A percentile compares a stretch with the other conserved stretches of the same genome.
phyloP scores from a whole-genome alignment of 1,140 invertebrate genomes.

The Caenorhabditis latens region DNA sequence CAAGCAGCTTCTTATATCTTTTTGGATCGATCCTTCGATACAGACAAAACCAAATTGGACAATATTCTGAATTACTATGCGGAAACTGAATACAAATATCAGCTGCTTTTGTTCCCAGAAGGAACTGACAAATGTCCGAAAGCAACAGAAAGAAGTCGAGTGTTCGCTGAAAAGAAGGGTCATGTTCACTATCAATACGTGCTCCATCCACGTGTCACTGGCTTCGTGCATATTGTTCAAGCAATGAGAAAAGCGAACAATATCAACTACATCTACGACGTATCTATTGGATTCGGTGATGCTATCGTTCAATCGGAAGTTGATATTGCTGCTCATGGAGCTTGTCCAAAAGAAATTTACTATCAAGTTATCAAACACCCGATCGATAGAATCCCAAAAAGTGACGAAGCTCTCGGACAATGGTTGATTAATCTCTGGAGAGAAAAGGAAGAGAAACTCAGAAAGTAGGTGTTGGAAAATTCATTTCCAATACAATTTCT shows the following conservation, averaged over 20 bases:
- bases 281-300: slow-evolving; percentile 84
- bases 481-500: neutral
- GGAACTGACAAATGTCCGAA: slow-evolving; percentile 87
- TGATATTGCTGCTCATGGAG: slow-evolving; percentile 80
- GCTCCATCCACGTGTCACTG: slow-evolving; percentile 88
- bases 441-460: slow-evolving; percentile 67
- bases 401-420: slow-evolving; percentile 61
- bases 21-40: slow-evolving; percentile 86
- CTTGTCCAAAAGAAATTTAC: slow-evolving; percentile 61
- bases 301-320: slow-evolving; percentile 84
- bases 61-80: slow-evolving; percentile 85
- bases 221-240: slow-evolving; percentile 84
- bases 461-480: neutral
- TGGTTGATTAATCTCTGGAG: slow-evolving; percentile 65
- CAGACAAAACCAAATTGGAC: slow-evolving; percentile 83
- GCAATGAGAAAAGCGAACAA: slow-evolving; percentile 82
- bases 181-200: slow-evolving; percentile 84
- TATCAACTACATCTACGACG: slow-evolving; percentile 85
- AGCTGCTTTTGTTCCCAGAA: slow-evolving; percentile 88
- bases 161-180: slow-evolving; percentile 84
- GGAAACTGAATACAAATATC: slow-evolving; percentile 80
- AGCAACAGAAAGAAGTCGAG: slow-evolving; percentile 84
- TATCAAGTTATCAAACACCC: slow-evolving; percentile 65
- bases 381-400: slow-evolving; percentile 51
- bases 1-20: slow-evolving; percentile 87